Evolutionary conservation across 2,113 vertebrate genomes (phyloP).

Genomic region (Microcebus murinus): DNA sequence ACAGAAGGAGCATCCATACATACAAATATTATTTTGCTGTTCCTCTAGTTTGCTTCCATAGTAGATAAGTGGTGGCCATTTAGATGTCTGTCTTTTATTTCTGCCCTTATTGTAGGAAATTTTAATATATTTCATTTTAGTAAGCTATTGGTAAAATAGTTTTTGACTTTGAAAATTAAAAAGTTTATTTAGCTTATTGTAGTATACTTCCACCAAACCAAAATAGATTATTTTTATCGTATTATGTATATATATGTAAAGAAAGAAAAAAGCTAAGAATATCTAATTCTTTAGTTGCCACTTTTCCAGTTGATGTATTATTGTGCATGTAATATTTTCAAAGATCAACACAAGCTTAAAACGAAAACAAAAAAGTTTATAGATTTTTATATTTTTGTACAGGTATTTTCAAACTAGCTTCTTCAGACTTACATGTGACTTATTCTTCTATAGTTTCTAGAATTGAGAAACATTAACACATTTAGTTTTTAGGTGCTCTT

Average conservation of each 20-base stretch:
- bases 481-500: conserved; percentile 89
- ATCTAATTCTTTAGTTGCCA: conserved; percentile 94
- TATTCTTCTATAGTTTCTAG: conserved; percentile 89
- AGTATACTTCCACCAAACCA: conserved; percentile 93
- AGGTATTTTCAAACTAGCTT: conserved; percentile 91
- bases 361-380: conserved; percentile 86
- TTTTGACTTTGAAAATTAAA: conserved; percentile 86
- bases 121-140: conserved; percentile 92
- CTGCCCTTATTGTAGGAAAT: conserved; percentile 89
- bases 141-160: conserved; percentile 90
- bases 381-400: conserved; percentile 95
- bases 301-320: conserved; percentile 94
- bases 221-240: conserved; percentile 95
- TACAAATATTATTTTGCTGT: conserved; percentile 88
- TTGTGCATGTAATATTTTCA: conserved; percentile 96
- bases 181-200: conserved; percentile 91
- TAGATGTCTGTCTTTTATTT: conserved; percentile 87
- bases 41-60: conserved; percentile 91
- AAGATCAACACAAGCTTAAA: conserved; percentile 90
- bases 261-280: conserved; percentile 88
- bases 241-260: conserved; percentile 88
- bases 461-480: conserved; percentile 86
- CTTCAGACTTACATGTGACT: conserved; percentile 89
- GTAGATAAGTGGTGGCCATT: conserved; percentile 90
- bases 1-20: conserved; percentile 97